Percentiles rank a stretch among this genome's conserved stretches.
Conservation (phyloP, 2,888 invertebrate species). For the Microplitis deprimator region DNA sequence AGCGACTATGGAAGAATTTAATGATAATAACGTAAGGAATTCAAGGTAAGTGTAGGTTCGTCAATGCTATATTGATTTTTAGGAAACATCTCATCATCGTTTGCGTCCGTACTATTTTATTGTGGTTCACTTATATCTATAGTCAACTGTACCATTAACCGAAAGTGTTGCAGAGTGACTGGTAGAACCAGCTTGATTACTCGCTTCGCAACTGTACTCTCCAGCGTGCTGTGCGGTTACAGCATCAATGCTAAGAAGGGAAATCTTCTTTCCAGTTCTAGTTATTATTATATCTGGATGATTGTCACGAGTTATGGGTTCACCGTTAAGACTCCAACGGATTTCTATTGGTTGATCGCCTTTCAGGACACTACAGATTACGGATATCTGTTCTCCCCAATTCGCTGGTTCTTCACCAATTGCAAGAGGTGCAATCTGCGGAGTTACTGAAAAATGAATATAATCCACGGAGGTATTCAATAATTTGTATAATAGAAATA, state of each 20-base stretch:
- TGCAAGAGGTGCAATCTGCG: constrained; percentile 79
- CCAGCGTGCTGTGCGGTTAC: constrained; percentile 71
- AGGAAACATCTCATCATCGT: too few species aligned
- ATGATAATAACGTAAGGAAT: background rate
- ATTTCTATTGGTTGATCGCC: constrained; percentile 86
- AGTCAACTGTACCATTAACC: background rate
- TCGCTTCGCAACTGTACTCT: constrained; percentile 72
- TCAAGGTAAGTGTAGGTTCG: too few species aligned
- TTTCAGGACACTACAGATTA: constrained; percentile 81
- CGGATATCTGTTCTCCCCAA: constrained; percentile 82
- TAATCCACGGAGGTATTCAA: background rate
- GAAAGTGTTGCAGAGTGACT: constrained; percentile 70
- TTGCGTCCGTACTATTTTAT: too few species aligned
- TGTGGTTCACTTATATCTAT: too few species aligned
- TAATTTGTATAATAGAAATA: background rate
- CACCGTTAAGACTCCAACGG: constrained; percentile 76
- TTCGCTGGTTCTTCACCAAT: constrained; percentile 81
- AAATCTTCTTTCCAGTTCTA: constrained; percentile 66
- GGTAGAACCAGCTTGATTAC: constrained; percentile 72
- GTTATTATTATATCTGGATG: constrained; percentile 63
- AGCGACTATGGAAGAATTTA: constrained; percentile 73
- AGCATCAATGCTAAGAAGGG: constrained; percentile 71
- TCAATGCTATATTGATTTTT: too few species aligned
- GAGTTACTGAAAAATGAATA: constrained; percentile 74
- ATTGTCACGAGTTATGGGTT: constrained; percentile 54